These are phyloP conservation scores for Biston stratarius DNA, from an alignment of 2,888 invertebrate species.

Conservation along the genomic window DNA sequence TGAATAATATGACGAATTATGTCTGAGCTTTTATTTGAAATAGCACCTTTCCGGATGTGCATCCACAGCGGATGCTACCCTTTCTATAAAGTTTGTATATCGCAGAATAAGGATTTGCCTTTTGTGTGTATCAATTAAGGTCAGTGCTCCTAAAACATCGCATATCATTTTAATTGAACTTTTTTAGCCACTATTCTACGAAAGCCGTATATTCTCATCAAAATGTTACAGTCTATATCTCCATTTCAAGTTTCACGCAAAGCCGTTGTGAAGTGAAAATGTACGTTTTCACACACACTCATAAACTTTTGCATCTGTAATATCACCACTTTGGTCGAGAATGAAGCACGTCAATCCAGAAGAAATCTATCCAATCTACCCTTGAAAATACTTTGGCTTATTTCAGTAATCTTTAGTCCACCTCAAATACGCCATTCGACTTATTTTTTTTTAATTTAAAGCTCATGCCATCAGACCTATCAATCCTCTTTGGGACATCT, in stretches of 20 bases:
- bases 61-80: conserved; percentile 74
- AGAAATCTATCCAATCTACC: too few relatives aligned
- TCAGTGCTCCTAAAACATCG: conserved; percentile 12
- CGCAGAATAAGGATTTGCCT: conserved; percentile 51
- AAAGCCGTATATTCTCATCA: too few relatives aligned
- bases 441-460: neutral
- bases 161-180: too few relatives aligned
- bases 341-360: too few relatives aligned
- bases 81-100: conserved; percentile 63
- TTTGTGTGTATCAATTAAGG: conserved; percentile 37
- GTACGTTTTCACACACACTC: too few relatives aligned
- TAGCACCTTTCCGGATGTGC: conserved; percentile 84
- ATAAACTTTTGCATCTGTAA: too few relatives aligned
- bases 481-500: conserved; percentile 74
- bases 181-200: too few relatives aligned
- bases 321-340: too few relatives aligned
- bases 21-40: conserved; percentile 74
- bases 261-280: too few relatives aligned
- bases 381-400: too few relatives aligned
- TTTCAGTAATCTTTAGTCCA: neutral
- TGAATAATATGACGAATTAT: conserved; percentile 86
- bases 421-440: neutral
- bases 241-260: too few relatives aligned
- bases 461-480: conserved; percentile 55
- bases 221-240: too few relatives aligned